Conservation (phyloP, 2,888 invertebrate genomes). For the Drosophila fungiperda region DNA sequence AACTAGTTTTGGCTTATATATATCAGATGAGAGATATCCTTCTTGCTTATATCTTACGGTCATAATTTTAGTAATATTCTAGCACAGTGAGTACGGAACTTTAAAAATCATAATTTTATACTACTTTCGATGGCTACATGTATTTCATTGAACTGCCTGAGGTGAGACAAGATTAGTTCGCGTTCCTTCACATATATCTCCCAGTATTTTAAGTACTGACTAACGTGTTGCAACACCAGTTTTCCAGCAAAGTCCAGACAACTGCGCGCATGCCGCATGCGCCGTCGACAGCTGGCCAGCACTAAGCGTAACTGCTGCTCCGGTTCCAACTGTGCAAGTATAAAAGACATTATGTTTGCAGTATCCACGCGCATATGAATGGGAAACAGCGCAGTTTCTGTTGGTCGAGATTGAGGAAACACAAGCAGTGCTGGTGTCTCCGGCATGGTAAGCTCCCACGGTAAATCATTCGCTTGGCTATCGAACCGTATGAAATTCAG, state of each 20-base stretch:
- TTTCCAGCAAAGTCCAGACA: constrained; percentile 77
- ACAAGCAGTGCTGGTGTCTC: constrained; percentile 92
- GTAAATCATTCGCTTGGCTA: constrained; percentile 93
- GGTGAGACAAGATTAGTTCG: constrained; percentile 60
- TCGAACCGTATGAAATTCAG: constrained; percentile 89
- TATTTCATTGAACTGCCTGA: constrained; percentile 74
- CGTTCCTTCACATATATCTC: constrained; percentile 74
- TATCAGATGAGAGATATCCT: constrained; percentile 14
- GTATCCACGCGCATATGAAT: constrained; percentile 83
- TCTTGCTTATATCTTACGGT: constrained; percentile 3
- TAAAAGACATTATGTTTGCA: constrained; percentile 88
- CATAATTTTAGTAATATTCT: constrained; percentile 12
- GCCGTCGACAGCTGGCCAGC: constrained; percentile 63
- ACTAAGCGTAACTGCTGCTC: constrained; percentile 70
- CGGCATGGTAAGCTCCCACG: constrained; percentile 91
- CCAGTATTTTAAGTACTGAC: constrained; percentile 75
- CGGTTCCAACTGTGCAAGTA: constrained; percentile 89
- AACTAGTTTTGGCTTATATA: constrained; percentile 27
- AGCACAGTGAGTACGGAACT: not conserved
- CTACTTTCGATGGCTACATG: constrained; percentile 74
- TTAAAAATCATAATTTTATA: constrained; percentile 51
- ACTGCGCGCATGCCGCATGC: constrained; percentile 59
- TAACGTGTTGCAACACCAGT: constrained; percentile 72
- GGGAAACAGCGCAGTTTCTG: constrained; percentile 90
- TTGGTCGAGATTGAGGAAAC: constrained; percentile 88